These are phyloP conservation scores for Garrulus glandarius DNA, from an alignment of 2,797 vertebrate species.

Conservation along the genomic window DNA sequence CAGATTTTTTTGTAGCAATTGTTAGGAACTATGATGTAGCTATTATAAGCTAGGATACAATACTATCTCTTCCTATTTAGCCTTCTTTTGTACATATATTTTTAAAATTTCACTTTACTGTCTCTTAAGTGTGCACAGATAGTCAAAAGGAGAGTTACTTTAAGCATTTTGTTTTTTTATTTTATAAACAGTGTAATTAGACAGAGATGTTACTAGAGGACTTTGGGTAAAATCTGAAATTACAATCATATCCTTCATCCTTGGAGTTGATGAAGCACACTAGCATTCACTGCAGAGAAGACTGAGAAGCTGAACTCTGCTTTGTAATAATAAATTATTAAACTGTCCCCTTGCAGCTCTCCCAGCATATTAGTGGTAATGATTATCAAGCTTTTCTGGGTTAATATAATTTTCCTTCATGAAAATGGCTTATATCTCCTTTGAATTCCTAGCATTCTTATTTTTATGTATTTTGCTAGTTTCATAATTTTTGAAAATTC, in stretches of 20 bases:
- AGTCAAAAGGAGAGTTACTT: neutral
- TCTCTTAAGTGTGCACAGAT: neutral
- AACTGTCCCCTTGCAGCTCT: neutral
- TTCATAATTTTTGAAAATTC: conserved; percentile 10
- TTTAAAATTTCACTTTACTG: neutral
- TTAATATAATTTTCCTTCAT: neutral
- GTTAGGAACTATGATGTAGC: neutral
- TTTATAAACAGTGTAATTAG: neutral
- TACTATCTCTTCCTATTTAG: neutral
- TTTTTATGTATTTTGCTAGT: neutral
- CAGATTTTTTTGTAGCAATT: neutral
- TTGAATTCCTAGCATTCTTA: neutral
- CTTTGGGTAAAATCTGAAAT: neutral
- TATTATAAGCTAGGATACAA: neutral
- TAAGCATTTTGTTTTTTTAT: neutral
- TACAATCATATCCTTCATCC: neutral
- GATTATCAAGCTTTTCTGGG: neutral
- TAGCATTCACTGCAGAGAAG: neutral
- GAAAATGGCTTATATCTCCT: neutral
- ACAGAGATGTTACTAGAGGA: neutral
- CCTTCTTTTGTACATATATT: neutral
- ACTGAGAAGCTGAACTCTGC: neutral
- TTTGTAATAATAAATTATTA: neutral
- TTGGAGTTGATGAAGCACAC: neutral
- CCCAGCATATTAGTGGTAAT: neutral